phyloP scores from a whole-genome alignment of 2,888 invertebrate genomes.

The Epistrophella euchroma region DNA sequence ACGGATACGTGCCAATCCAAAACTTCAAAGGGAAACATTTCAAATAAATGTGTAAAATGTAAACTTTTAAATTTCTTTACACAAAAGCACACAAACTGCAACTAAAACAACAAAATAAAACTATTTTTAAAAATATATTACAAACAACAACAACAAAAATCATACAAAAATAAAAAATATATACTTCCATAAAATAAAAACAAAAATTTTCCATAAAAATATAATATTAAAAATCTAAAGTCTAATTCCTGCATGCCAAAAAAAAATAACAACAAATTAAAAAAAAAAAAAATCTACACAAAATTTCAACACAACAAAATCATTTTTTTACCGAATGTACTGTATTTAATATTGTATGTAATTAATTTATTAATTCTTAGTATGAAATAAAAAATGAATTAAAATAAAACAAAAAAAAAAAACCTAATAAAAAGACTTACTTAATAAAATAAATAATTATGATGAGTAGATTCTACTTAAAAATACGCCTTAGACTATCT shows the following conservation, averaged over 20 bases:
- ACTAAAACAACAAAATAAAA: constrained; percentile 71
- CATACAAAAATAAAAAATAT: constrained; percentile 59
- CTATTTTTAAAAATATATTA: constrained; percentile 71
- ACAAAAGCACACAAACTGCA: constrained; percentile 53
- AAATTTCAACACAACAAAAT: constrained; percentile 44
- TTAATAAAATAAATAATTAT: constrained; percentile 41
- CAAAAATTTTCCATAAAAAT: constrained; percentile 11
- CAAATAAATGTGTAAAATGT: constrained; percentile 89
- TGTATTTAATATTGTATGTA: constrained; percentile 62
- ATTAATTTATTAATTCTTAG: constrained; percentile 63
- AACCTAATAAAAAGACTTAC: constrained; percentile 64
- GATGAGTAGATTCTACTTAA: constrained; percentile 68
- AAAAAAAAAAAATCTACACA: constrained; percentile 13
- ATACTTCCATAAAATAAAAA: constrained; percentile 64
- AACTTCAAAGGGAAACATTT: constrained; percentile 89
- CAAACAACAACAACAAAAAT: constrained; percentile 43
- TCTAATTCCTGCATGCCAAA: constrained; percentile 69
- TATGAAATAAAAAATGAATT: constrained; percentile 36
- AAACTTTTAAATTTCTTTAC: constrained; percentile 17
- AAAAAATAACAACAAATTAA: constrained; percentile 39
- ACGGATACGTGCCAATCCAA: constrained; percentile 85
- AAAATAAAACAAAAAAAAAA: constrained; percentile 31
- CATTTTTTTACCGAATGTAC: constrained; percentile 67
- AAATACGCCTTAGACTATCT: constrained; percentile 76
- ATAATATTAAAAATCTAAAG: constrained; percentile 29